Evolutionary conservation across 2,888 invertebrate species (phyloP).

Genomic region (Sesia apiformis): DNA sequence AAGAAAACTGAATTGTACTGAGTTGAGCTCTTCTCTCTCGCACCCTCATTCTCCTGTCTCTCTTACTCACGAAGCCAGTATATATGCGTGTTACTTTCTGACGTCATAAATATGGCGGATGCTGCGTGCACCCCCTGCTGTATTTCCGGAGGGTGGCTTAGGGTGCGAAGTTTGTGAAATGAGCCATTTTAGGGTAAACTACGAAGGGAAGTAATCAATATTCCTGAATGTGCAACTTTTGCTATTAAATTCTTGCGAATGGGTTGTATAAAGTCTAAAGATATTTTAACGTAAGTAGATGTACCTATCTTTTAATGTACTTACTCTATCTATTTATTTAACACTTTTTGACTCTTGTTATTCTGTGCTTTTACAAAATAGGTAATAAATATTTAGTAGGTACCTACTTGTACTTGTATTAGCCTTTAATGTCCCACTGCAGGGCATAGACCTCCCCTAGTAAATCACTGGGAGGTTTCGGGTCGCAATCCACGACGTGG

Average conservation of each 20-base stretch:
- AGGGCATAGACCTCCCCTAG: too few species aligned
- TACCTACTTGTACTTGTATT: too few species aligned
- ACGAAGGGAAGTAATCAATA: slow-evolving; percentile 33
- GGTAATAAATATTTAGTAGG: too few species aligned
- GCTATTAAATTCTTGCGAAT: not conserved
- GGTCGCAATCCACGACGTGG: too few species aligned
- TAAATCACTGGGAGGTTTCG: too few species aligned
- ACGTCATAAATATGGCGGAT: slow-evolving; percentile 54
- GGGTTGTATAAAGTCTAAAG: not conserved
- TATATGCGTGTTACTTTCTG: slow-evolving; percentile 17
- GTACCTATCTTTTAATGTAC: too few species aligned
- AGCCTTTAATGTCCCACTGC: too few species aligned
- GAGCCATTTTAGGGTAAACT: slow-evolving; percentile 37
- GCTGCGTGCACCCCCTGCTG: slow-evolving; percentile 39
- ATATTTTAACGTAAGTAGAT: not conserved
- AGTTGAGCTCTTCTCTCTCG: slow-evolving; percentile 23
- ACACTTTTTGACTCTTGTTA: too few species aligned
- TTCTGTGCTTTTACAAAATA: too few species aligned
- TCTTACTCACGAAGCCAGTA: slow-evolving; percentile 3
- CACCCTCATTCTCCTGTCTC: slow-evolving; percentile 29
- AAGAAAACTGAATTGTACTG: slow-evolving; percentile 16
- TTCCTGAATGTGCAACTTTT: slow-evolving; percentile 10
- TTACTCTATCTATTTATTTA: too few species aligned
- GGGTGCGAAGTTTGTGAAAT: slow-evolving; percentile 42
- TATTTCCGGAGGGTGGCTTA: slow-evolving; percentile 46